Evolutionary conservation across 2,888 invertebrate genomes (phyloP).

Genomic region (Philhelius pedissequus): DNA sequence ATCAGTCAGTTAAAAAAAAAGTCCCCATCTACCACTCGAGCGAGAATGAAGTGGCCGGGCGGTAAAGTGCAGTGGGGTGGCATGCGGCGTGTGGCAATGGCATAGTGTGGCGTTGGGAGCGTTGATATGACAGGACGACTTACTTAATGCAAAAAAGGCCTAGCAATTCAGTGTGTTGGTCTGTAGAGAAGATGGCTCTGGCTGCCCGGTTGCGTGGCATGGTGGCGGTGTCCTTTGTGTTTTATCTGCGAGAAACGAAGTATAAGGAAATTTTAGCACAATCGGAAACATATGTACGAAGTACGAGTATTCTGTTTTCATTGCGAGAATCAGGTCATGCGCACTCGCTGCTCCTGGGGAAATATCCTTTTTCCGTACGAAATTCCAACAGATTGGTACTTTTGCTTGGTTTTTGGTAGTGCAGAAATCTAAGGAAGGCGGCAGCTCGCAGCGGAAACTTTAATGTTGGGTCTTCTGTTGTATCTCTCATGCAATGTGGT

Average conservation of each 20-base stretch:
- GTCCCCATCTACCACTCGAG: conserved; percentile 3
- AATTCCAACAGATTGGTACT: conserved; percentile 23
- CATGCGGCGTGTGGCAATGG: not conserved
- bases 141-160: conserved; percentile 62
- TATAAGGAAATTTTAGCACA: conserved; percentile 45
- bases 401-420: conserved; percentile 15
- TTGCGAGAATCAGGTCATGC: conserved; percentile 55
- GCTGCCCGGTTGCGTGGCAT: not conserved
- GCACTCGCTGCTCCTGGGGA: conserved; percentile 37
- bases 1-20: not conserved
- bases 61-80: conserved; percentile 34
- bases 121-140: conserved; percentile 51
- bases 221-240: conserved; percentile 23
- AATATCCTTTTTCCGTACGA: conserved; percentile 43
- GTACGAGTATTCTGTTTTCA: conserved; percentile 55
- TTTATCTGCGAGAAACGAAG: conserved; percentile 58
- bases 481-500: conserved; percentile 6
- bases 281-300: conserved; percentile 40
- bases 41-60: not conserved
- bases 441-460: conserved; percentile 33
- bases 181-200: not conserved
- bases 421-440: conserved; percentile 48
- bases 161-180: conserved; percentile 38
- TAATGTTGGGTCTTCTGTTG: not conserved
- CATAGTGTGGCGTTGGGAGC: not conserved